Evolutionary conservation across 2,888 invertebrate species (phyloP).

Genomic region (Auanema sp.): DNA sequence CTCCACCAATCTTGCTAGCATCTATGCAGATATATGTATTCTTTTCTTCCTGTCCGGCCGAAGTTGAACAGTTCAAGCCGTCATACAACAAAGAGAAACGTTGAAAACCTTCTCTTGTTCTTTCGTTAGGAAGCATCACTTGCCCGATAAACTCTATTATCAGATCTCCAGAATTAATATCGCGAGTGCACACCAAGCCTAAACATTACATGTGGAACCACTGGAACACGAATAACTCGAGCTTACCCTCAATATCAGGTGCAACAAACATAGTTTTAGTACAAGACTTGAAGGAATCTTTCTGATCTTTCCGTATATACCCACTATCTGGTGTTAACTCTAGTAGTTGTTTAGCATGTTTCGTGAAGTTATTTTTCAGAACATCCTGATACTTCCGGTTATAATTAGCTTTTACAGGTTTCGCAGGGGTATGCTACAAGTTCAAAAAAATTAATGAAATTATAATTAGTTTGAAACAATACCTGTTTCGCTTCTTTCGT

Average conservation of each 20-base stretch:
- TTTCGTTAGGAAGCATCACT: conserved; percentile 12
- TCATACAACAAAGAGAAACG: conserved; percentile 13
- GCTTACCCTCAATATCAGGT: conserved; percentile 1
- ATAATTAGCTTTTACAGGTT: no score
- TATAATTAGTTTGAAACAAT: no score
- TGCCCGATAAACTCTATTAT: conserved; percentile 12
- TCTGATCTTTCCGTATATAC: no score
- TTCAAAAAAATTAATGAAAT: no score
- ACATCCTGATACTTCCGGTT: no score
- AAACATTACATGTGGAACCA: not conserved
- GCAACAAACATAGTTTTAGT: not conserved
- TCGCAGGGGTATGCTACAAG: no score
- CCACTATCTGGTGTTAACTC: no score
- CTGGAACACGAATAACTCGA: not conserved
- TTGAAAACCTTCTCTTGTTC: not conserved
- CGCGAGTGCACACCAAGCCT: conserved; percentile 13
- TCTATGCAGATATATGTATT: conserved; percentile 17
- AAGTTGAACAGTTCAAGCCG: not conserved
- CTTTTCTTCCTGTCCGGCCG: not conserved
- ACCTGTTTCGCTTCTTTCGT: no score
- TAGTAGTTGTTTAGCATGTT: no score
- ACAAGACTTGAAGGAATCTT: no score
- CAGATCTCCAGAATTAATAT: conserved; percentile 1
- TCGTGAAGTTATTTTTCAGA: no score
- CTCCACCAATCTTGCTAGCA: conserved; percentile 7